Percentiles rank a stretch among this genome's conserved stretches.
Evolutionary conservation across 1,140 invertebrate genomes (phyloP).

Genomic region (Drosophila nigromelanica): DNA sequence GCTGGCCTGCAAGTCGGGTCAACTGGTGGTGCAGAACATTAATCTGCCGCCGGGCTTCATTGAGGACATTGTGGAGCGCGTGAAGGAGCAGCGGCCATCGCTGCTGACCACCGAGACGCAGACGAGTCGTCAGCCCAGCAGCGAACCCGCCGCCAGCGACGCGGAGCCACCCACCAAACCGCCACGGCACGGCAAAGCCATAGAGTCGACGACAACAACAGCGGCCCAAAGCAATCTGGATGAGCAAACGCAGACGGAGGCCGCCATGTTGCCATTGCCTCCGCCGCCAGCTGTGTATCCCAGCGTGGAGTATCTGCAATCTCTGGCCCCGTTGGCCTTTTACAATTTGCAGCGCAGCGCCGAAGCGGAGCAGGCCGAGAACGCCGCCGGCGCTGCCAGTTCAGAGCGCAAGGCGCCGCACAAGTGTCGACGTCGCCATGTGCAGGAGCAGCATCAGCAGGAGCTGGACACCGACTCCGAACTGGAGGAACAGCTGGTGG

Average conservation of each 20-base stretch:
- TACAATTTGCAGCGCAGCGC: slow-evolving; percentile 83
- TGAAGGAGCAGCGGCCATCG: slow-evolving; percentile 64
- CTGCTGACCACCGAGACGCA: slow-evolving; percentile 69
- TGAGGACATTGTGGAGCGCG: slow-evolving; percentile 86
- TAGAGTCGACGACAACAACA: slow-evolving; percentile 56
- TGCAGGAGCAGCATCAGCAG: slow-evolving; percentile 37
- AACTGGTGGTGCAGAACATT: slow-evolving; percentile 87
- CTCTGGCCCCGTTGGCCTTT: slow-evolving; percentile 80
- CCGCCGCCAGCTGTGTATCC: slow-evolving; percentile 84
- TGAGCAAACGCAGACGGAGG: slow-evolving; percentile 80
- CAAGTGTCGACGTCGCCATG: slow-evolving; percentile 74
- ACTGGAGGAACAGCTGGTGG: slow-evolving; percentile 73
- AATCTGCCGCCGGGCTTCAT: slow-evolving; percentile 87
- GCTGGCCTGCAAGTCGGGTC: slow-evolving; percentile 86
- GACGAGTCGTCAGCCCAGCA: slow-evolving; percentile 72
- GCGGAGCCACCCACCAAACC: slow-evolving; percentile 70
- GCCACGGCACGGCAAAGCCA: slow-evolving; percentile 62
- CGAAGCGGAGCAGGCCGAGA: slow-evolving; percentile 75
- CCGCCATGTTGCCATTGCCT: slow-evolving; percentile 86
- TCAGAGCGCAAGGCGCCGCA: slow-evolving; percentile 64
- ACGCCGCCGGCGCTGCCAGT: background rate
- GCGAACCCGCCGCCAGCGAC: slow-evolving; percentile 58
- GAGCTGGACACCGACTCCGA: slow-evolving; percentile 61
- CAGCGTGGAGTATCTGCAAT: slow-evolving; percentile 86
- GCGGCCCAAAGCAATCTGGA: slow-evolving; percentile 54